Evolutionary conservation across 2,888 invertebrate species (phyloP), one percentile per base, ranked within the genome.

Genomic region (Phasia obesa): DNA sequence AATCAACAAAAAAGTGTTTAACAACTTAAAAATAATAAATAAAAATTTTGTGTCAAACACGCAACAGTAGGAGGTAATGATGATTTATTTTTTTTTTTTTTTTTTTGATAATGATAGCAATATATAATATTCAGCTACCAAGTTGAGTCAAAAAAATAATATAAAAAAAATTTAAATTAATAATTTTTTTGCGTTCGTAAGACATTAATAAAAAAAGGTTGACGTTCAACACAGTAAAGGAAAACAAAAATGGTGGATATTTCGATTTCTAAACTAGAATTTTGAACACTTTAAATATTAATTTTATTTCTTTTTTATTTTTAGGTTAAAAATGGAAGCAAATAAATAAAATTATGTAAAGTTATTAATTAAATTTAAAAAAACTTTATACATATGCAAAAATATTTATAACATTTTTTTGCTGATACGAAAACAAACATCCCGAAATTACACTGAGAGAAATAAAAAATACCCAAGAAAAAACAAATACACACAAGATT

Each of bases 181-280:
- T n/a, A n/a, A n/a, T n/a, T n/a, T n/a, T n/a, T n/a, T n/a, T n/a
- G n/a, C n/a, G n/a, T n/a, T n/a, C n/a, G n/a, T n/a, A n/a, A 11
- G 38, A 9, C 2, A 38, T 9, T 11, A 38, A 47, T 13, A 2
- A 47, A 47, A 47, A n/a, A 23, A 55, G 0, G 15, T 23, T 13
- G 13, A 6, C 17, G 47, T 74, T 67, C 67, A 76, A 69, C 69
- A 53, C 51, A 53, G 60, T 60, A 17, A 77, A 49, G 62, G 70
- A 55, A 77, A 77, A 64, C 77, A 70, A 62, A 70, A 70, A 77
- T 64, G 53, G 70, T 55, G 21, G 35, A 11, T 15, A 42, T n/a
- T 23, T 35, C 4, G 25, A 0, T 51, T 38, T 49, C 23, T n/a
- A n/a, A 4, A 19, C 7, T 15, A 9, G 15, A 15, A 15, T 35